Base-by-base conservation (phyloP, 2,888 invertebrate species). In the Tachina grossa region DNA sequence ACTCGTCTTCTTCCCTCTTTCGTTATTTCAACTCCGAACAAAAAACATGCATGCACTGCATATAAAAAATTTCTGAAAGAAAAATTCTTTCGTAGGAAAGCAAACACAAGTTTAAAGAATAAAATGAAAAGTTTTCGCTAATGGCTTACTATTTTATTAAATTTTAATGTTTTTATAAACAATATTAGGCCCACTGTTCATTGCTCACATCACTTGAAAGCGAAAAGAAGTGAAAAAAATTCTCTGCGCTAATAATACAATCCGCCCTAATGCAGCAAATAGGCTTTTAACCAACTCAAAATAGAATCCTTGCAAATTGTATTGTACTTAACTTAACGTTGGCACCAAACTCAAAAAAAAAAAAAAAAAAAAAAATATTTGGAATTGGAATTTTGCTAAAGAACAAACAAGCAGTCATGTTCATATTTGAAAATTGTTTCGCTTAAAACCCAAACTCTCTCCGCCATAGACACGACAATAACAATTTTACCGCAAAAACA, bases 241-340 rank as follows among this genome's bases (percentile, higher is more conserved):
- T 47, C n/a, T 71, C 69, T 75, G 61, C 83, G 81, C 82, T 71
- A 83, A 83, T 85, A 80, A 76, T 76, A 65, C 59, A 83, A 76
- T 72, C 76, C 85, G 85, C 79, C 85, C 72, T 83, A 85, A 85
- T 85, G 85, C 85, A 76, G 85, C 83, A 83, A 85, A 76, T 85
- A 83, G 85, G 85, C 85, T 83, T 83, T 85, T 80, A 76, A 82
- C 83, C 61, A 78, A 72, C 55, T 72, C 63, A 22, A 83, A 63
- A 83, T 63, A 45, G 72, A 85, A 65, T 79, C 71, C 66, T 79
- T 72, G 75, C 65, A 76, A 79, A 82, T 79, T 72, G 72, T 79
- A 75, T 77, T 66, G 79, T 59, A 83, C 79, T 76, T 83, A 85
- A 83, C 79, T 76, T 83, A 85, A 79, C 85, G 43, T 72, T 83